A percentile compares a stretch with the other conserved stretches of the same genome.
phyloP scores from a whole-genome alignment of 1,140 invertebrate species.

The Nymphalis io region DNA sequence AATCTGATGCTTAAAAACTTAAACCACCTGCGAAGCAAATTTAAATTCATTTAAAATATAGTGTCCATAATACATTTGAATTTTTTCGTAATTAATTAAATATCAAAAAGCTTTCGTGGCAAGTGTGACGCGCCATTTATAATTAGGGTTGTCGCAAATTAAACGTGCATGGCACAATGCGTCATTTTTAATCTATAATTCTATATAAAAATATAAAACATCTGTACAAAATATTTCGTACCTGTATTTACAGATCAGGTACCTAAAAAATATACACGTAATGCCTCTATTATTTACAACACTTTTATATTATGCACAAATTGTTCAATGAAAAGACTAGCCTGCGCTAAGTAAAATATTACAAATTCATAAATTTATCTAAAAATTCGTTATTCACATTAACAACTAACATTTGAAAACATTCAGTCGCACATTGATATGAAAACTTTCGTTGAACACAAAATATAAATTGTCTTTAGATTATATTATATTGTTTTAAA shows the following conservation, averaged over 20 bases:
- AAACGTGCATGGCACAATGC: conserved; percentile 15
- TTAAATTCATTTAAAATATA: not conserved
- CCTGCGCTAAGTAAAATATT: conserved; percentile 47
- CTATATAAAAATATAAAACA: conserved; percentile 24
- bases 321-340: conserved; percentile 50
- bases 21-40: not conserved
- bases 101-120: not conserved
- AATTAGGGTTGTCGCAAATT: not conserved
- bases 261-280: conserved; percentile 44
- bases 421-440: conserved; percentile 35
- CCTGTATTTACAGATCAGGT: conserved; percentile 37
- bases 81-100: no score
- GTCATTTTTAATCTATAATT: conserved; percentile 22
- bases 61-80: not conserved
- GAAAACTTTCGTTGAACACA: conserved; percentile 38
- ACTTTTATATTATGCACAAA: conserved; percentile 46
- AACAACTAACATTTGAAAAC: conserved; percentile 8
- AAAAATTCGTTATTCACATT: conserved; percentile 59
- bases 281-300: conserved; percentile 58
- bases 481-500: not conserved
- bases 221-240: conserved; percentile 44
- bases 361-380: conserved; percentile 45
- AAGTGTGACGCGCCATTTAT: conserved; percentile 6
- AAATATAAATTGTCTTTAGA: not conserved
- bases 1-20: no score